phyloP scores from a whole-genome alignment of 2,797 vertebrate species.

The Girardinus metallicus region DNA sequence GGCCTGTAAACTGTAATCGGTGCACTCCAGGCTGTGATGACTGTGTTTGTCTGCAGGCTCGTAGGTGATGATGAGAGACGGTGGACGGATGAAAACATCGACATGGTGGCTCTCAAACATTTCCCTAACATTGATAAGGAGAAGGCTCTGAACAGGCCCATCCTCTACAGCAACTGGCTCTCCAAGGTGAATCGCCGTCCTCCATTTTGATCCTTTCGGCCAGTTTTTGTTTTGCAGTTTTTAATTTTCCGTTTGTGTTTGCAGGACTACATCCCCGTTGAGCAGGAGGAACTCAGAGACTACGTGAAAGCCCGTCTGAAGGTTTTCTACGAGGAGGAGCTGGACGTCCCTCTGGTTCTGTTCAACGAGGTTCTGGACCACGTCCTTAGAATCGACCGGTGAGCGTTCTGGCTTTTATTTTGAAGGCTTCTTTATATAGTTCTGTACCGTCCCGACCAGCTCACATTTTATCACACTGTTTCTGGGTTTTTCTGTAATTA shows the following conservation, averaged over 20 bases:
- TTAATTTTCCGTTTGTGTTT: constrained; percentile 17
- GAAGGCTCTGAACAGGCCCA: constrained; percentile 92
- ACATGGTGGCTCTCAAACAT: constrained; percentile 95
- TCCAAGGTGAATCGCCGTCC: constrained; percentile 87
- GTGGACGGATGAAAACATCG: constrained; percentile 99
- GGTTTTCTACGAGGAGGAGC: constrained; percentile 98
- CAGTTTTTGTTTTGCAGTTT: background rate
- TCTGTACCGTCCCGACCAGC: background rate
- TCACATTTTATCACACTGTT: background rate
- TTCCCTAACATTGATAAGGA: constrained; percentile 98
- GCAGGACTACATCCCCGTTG: constrained; percentile 98
- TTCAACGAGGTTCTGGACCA: constrained; percentile 99
- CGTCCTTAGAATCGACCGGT: constrained; percentile 97
- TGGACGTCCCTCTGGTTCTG: constrained; percentile 96
- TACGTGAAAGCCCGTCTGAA: constrained; percentile 98
- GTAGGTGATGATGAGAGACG: constrained; percentile 97
- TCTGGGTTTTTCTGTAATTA: background rate
- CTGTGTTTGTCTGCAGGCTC: constrained; percentile 78
- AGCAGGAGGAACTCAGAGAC: constrained; percentile 97
- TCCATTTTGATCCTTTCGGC: background rate
- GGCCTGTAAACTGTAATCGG: too few species aligned
- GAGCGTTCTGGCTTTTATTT: constrained; percentile 7
- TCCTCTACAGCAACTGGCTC: constrained; percentile 99
- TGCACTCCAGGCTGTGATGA: too few species aligned
- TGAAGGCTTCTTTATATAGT: background rate